Conservation (phyloP, 2,113 vertebrate species). For the Strix uralensis region DNA sequence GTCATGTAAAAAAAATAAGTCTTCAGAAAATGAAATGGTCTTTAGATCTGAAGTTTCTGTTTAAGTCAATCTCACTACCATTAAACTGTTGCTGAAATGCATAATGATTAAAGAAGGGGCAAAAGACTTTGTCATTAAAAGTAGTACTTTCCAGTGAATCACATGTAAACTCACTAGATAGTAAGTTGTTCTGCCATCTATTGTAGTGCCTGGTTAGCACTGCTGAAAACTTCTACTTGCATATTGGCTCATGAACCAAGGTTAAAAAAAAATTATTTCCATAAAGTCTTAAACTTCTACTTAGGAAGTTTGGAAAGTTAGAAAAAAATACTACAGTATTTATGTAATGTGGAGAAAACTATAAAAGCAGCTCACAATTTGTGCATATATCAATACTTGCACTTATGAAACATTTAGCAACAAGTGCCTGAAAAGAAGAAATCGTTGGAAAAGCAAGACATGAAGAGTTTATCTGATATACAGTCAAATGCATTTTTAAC, state of each 20-base stretch:
- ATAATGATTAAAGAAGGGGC: not conserved
- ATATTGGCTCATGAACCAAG: not conserved
- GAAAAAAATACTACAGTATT: not conserved
- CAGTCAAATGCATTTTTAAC: not conserved
- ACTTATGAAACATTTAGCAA: not conserved
- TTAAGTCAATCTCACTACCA: not conserved
- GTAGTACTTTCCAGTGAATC: not conserved
- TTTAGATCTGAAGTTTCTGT: not conserved
- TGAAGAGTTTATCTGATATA: not conserved
- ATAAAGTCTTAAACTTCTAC: not conserved
- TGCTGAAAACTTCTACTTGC: not conserved
- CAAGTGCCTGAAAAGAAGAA: not conserved
- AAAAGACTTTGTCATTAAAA: not conserved
- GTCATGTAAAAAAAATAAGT: not conserved
- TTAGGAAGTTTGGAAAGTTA: not conserved
- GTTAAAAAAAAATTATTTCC: not conserved
- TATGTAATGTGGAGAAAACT: not conserved
- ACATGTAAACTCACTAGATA: not conserved
- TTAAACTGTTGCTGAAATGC: not conserved
- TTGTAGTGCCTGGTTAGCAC: not conserved
- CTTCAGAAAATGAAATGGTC: not conserved
- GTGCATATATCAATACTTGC: not conserved
- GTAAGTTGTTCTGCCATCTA: not conserved
- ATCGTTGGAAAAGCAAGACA: not conserved
- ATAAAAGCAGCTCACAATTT: not conserved